A percentile compares a stretch with the other conserved stretches of the same genome.
phyloP scores from a whole-genome alignment of 1,140 invertebrate genomes.

The Saccostrea glomerata region DNA sequence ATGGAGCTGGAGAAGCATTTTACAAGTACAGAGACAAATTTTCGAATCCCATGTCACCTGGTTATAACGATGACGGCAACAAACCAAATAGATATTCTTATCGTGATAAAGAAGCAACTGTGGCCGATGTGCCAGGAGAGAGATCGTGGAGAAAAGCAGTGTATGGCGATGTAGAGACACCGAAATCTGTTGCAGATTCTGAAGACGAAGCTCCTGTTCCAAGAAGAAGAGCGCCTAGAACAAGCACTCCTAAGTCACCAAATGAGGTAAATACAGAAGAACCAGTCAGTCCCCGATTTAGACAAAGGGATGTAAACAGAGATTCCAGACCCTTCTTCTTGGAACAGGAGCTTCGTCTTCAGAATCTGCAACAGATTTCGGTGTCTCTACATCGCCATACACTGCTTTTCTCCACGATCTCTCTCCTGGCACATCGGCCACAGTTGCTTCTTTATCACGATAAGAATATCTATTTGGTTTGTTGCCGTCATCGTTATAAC shows the following conservation, averaged over 20 bases:
- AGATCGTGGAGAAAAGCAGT: slow-evolving; percentile 74
- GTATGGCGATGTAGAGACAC: slow-evolving; percentile 67
- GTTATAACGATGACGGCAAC: slow-evolving; percentile 48
- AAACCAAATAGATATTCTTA: slow-evolving; percentile 43
- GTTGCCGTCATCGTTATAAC: slow-evolving; percentile 48
- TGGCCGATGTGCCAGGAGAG: slow-evolving; percentile 67
- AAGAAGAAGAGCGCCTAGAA: slow-evolving; percentile 60
- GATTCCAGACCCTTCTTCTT: slow-evolving; percentile 55
- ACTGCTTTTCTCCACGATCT: slow-evolving; percentile 74
- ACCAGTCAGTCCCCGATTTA: slow-evolving; percentile 27
- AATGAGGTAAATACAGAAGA: slow-evolving; percentile 49
- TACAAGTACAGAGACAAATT: slow-evolving; percentile 72
- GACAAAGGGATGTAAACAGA: slow-evolving; percentile 60
- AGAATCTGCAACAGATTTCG: slow-evolving; percentile 49
- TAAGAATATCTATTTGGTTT: slow-evolving; percentile 43
- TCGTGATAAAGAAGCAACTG: slow-evolving; percentile 46
- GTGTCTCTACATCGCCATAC: slow-evolving; percentile 67
- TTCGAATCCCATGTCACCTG: slow-evolving; percentile 53
- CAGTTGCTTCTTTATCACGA: slow-evolving; percentile 46
- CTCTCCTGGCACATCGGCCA: slow-evolving; percentile 67
- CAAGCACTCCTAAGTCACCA: slow-evolving; percentile 69
- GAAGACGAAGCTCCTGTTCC: slow-evolving; percentile 56
- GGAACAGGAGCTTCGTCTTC: slow-evolving; percentile 56
- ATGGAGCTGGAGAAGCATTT: slow-evolving; percentile 61
- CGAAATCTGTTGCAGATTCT: slow-evolving; percentile 49